These are phyloP conservation scores for Buphagus erythrorhynchus DNA, from an alignment of 2,797 vertebrate species.

Conservation along the genomic window DNA sequence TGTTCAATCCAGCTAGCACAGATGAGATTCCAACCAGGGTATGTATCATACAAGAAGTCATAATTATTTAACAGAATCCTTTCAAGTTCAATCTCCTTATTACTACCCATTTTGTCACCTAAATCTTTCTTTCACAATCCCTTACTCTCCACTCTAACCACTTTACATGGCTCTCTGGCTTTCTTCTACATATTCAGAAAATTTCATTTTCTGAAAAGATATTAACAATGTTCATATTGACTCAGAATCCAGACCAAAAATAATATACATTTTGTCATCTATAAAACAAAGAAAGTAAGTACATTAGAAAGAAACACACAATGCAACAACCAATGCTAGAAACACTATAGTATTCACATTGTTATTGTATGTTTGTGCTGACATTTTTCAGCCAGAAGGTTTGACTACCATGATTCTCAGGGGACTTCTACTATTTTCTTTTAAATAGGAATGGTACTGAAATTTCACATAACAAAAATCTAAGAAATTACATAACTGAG, in stretches of 20 bases:
- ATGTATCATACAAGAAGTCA: not conserved
- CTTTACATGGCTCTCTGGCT: not conserved
- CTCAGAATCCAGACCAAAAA: not conserved
- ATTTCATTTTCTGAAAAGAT: not conserved
- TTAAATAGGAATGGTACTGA: not conserved
- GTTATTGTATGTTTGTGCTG: not conserved
- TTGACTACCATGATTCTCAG: not conserved
- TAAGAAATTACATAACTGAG: not conserved
- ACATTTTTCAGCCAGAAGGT: not conserved
- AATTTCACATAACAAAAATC: not conserved
- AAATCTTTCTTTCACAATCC: not conserved
- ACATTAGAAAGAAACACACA: not conserved
- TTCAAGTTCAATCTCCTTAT: not conserved
- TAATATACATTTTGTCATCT: not conserved
- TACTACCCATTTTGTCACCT: not conserved
- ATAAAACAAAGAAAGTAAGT: not conserved
- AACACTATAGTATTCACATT: not conserved
- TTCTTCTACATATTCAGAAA: not conserved
- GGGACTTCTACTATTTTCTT: not conserved
- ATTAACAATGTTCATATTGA: not conserved
- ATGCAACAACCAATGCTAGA: not conserved
- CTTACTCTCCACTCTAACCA: not conserved
- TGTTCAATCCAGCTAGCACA: not conserved
- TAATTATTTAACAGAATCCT: not conserved
- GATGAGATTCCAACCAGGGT: not conserved